These are phyloP conservation scores for Pachyuromys duprasi DNA, from an alignment of 2,797 vertebrate species.

Conservation along the genomic window DNA sequence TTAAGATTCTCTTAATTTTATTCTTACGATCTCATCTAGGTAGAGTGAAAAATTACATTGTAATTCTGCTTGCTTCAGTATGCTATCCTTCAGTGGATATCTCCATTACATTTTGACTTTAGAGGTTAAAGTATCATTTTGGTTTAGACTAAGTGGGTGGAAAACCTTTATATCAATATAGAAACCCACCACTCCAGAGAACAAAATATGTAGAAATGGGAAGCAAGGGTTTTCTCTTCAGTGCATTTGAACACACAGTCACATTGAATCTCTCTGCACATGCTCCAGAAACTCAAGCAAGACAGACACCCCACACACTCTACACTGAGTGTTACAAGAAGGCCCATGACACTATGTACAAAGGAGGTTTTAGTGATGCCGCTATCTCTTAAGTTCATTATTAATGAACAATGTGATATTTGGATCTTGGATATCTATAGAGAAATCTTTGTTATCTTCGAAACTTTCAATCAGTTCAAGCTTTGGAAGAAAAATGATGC, in stretches of 20 bases:
- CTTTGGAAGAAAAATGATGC: constrained; percentile 5
- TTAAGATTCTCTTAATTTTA: constrained; percentile 60
- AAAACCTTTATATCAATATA: constrained; percentile 41
- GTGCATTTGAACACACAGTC: neutral
- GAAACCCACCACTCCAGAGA: constrained; percentile 23
- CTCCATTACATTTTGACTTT: constrained; percentile 57
- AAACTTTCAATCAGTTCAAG: constrained; percentile 40
- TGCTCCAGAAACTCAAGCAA: neutral
- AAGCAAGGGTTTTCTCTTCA: constrained; percentile 27
- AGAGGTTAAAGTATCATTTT: constrained; percentile 45
- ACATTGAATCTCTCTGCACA: constrained; percentile 1
- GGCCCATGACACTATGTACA: neutral
- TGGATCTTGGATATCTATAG: constrained; percentile 32
- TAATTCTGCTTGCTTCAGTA: constrained; percentile 29
- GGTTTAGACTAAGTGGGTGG: constrained; percentile 17
- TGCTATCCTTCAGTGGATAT: neutral
- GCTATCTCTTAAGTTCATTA: constrained; percentile 1
- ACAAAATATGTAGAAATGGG: constrained; percentile 21
- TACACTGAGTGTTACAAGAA: neutral
- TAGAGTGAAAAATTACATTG: constrained; percentile 46
- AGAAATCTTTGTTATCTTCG: constrained; percentile 23
- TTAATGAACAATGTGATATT: constrained; percentile 33
- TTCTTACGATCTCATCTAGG: constrained; percentile 35
- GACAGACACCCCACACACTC: neutral
- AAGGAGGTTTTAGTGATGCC: neutral